A percentile compares a stretch with the other conserved stretches of the same genome.
These are phyloP conservation scores for Sarcoramphus papa DNA, from an alignment of 2,797 vertebrate genomes.

Conservation along the genomic window DNA sequence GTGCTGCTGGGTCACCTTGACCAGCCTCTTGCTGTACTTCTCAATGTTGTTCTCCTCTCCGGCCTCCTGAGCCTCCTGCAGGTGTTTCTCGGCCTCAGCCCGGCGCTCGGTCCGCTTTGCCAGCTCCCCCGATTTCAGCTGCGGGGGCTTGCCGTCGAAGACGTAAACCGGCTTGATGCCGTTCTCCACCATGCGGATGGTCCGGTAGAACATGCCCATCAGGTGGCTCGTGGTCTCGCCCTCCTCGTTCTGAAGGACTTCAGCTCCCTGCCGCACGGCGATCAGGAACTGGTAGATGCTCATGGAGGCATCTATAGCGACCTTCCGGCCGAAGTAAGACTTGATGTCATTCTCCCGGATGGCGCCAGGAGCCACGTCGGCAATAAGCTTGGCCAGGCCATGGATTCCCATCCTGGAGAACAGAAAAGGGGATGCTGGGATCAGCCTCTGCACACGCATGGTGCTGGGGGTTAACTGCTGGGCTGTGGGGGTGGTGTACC, in stretches of 20 bases:
- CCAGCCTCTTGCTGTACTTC: conserved; percentile 92
- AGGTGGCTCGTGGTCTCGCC: conserved; percentile 96
- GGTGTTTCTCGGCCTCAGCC: conserved; percentile 89
- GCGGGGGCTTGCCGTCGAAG: conserved; percentile 94
- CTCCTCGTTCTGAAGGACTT: conserved; percentile 89
- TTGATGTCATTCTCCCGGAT: conserved; percentile 95
- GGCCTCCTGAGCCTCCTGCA: conserved; percentile 87
- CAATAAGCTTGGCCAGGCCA: conserved; percentile 92
- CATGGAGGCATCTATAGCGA: conserved; percentile 98
- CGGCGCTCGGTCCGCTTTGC: conserved; percentile 88
- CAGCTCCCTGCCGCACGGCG: conserved; percentile 92
- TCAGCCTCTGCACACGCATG: rapidly evolving
- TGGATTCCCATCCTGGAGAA: conserved; percentile 88
- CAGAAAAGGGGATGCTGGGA: rapidly evolving
- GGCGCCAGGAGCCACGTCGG: conserved; percentile 87
- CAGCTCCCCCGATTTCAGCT: conserved; percentile 92
- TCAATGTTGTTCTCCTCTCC: conserved; percentile 89
- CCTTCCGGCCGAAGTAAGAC: conserved; percentile 93
- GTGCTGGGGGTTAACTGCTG: background rate
- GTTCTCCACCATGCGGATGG: conserved; percentile 93
- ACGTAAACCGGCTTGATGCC: conserved; percentile 96
- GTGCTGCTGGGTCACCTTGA: conserved; percentile 94
- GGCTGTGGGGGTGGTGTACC: rapidly evolving
- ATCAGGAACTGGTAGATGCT: conserved; percentile 99
- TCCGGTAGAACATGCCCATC: conserved; percentile 98